These are phyloP conservation scores for Clamator glandarius DNA, from an alignment of 2,797 vertebrate species.

Conservation along the genomic window DNA sequence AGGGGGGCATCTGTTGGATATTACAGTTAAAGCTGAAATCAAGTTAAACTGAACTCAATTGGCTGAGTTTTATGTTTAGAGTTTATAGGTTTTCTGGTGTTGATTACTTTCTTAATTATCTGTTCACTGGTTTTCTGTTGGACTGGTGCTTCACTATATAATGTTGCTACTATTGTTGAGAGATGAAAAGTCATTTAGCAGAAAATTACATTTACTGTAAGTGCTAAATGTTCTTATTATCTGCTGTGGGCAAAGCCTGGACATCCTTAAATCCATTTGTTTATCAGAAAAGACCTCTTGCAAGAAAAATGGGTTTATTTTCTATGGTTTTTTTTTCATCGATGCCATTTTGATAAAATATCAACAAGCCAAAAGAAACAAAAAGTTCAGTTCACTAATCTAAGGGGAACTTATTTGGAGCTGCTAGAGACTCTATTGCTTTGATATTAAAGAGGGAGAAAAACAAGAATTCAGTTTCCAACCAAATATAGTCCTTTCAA, in stretches of 20 bases:
- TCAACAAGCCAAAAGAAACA: constrained; percentile 15
- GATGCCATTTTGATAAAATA: constrained; percentile 9
- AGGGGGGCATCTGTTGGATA: constrained; percentile 33
- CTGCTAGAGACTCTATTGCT: neutral
- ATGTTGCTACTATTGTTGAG: neutral
- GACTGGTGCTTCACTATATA: neutral
- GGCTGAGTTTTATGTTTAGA: neutral
- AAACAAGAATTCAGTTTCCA: neutral
- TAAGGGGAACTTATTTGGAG: neutral
- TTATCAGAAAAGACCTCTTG: neutral
- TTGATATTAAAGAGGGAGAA: constrained; percentile 2
- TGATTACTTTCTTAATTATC: constrained; percentile 1
- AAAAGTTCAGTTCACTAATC: constrained; percentile 17
- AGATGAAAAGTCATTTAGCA: neutral
- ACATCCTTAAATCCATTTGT: neutral
- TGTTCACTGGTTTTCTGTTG: neutral
- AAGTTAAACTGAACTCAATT: constrained; percentile 46
- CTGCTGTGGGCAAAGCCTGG: neutral
- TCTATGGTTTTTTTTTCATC: neutral
- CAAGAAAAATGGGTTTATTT: neutral
- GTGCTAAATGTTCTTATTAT: neutral
- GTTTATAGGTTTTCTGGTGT: neutral
- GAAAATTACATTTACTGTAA: neutral
- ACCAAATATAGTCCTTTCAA: neutral
- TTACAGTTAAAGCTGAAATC: constrained; percentile 17